These are phyloP conservation scores for Tadarida brasiliensis DNA, from an alignment of 2,797 vertebrate genomes.

Conservation along the genomic window DNA sequence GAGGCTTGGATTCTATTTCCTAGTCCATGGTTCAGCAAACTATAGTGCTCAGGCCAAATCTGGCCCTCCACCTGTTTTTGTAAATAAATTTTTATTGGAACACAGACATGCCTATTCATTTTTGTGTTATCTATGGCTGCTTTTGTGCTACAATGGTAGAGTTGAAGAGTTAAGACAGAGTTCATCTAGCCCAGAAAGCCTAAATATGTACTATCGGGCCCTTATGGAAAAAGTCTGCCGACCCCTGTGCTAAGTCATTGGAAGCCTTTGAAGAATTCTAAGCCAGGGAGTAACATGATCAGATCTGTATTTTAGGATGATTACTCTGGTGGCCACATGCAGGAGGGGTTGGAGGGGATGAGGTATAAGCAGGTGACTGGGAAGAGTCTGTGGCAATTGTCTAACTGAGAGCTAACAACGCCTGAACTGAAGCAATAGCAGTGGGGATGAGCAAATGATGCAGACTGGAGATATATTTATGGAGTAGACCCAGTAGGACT, in stretches of 20 bases:
- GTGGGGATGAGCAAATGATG: not conserved
- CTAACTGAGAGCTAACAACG: not conserved
- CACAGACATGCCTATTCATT: not conserved
- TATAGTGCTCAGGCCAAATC: not conserved
- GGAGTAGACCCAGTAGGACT: not conserved
- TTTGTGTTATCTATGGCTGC: not conserved
- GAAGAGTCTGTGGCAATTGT: not conserved
- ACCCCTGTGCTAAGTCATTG: not conserved
- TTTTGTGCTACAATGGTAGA: not conserved
- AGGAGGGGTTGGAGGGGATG: not conserved
- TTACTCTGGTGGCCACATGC: not conserved
- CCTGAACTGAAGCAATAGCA: not conserved
- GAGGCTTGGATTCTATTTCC: not conserved
- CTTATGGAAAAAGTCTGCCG: conserved; percentile 16
- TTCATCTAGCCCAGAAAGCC: not conserved
- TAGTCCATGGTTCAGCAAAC: conserved; percentile 7
- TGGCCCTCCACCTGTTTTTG: not conserved
- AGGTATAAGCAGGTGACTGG: not conserved
- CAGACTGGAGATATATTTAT: not conserved
- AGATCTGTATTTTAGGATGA: not conserved
- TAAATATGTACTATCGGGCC: not conserved
- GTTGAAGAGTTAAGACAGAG: conserved; percentile 6
- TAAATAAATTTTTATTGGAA: conserved; percentile 39
- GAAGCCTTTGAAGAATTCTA: conserved; percentile 21
- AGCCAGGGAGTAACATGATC: not conserved